Conservation (phyloP, 2,113 vertebrate genomes). For the Pungitius pungitius region DNA sequence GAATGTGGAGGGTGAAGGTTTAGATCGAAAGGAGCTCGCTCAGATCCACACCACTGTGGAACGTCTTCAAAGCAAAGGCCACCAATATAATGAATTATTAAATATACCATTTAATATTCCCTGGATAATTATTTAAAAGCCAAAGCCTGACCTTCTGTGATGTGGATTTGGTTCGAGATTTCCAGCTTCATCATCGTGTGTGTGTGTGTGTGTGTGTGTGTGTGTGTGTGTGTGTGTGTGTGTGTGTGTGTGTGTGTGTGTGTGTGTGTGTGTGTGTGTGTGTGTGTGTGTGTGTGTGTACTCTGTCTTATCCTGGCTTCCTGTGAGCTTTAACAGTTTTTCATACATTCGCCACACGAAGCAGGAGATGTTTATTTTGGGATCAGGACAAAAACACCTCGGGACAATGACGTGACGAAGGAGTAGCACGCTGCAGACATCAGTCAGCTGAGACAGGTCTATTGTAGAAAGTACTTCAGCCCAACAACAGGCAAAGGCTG, state of each 20-base stretch:
- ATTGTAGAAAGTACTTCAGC: slow-evolving; percentile 62
- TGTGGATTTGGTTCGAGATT: slow-evolving; percentile 19
- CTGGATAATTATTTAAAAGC: slow-evolving; percentile 32
- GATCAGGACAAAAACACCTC: slow-evolving; percentile 39
- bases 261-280: slow-evolving; percentile 7
- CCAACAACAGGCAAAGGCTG: slow-evolving; percentile 27
- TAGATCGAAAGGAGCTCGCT: slow-evolving; percentile 10
- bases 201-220: too few relatives aligned
- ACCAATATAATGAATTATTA: slow-evolving; percentile 33
- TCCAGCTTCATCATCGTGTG: background rate
- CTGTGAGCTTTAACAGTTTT: slow-evolving; percentile 28
- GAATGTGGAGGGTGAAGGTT: background rate
- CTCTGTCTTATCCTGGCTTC: background rate
- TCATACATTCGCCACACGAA: slow-evolving; percentile 25
- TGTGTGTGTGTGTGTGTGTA: slow-evolving; percentile 2
- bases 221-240: too few relatives aligned
- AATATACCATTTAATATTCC: slow-evolving; percentile 6
- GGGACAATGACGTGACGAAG: slow-evolving; percentile 28
- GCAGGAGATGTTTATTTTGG: slow-evolving; percentile 48
- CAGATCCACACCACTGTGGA: background rate
- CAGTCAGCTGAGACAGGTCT: slow-evolving; percentile 57
- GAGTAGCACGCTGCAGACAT: slow-evolving; percentile 33
- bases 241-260: slow-evolving; percentile 7
- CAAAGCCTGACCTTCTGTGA: slow-evolving; percentile 30
- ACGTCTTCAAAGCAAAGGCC: slow-evolving; percentile 25